These are phyloP conservation scores for Microcebus griseorufus DNA, from an alignment of 2,113 vertebrate genomes.

Conservation along the genomic window DNA sequence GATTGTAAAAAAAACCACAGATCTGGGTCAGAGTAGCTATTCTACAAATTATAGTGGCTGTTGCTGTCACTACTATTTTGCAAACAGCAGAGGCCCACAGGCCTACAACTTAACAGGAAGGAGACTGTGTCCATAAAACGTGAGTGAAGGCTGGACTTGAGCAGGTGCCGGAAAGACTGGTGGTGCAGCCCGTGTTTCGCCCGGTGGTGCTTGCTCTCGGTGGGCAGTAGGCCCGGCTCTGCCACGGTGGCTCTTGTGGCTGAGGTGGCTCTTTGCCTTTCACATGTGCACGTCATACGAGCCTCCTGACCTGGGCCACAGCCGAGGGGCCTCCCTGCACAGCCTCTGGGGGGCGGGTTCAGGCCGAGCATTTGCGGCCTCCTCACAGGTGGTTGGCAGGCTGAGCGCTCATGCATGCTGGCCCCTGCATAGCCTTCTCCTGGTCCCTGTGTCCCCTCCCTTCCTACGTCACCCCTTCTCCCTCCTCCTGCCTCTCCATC, in stretches of 20 bases:
- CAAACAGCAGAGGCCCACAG: background rate
- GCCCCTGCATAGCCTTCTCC: background rate
- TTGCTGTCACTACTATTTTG: background rate
- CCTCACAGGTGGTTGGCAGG: too few relatives aligned
- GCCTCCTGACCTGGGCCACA: too few relatives aligned
- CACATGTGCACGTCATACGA: accelerated
- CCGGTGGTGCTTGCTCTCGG: background rate
- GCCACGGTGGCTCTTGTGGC: background rate
- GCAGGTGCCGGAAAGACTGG: background rate
- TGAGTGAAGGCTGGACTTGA: too few relatives aligned
- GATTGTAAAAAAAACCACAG: background rate
- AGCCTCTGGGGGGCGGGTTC: background rate
- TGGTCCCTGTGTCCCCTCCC: background rate
- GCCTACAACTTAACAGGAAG: background rate
- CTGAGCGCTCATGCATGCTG: accelerated
- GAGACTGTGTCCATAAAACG: background rate
- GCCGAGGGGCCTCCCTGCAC: background rate
- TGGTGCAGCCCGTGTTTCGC: background rate
- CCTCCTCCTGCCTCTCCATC: background rate
- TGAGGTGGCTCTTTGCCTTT: background rate
- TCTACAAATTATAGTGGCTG: background rate
- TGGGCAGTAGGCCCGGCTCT: background rate
- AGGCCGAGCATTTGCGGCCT: background rate
- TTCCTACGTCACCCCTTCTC: background rate
- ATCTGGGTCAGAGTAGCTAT: background rate